These are phyloP conservation scores for Brachionichthys hirsutus DNA, from an alignment of 2,113 vertebrate species.

Conservation along the genomic window DNA sequence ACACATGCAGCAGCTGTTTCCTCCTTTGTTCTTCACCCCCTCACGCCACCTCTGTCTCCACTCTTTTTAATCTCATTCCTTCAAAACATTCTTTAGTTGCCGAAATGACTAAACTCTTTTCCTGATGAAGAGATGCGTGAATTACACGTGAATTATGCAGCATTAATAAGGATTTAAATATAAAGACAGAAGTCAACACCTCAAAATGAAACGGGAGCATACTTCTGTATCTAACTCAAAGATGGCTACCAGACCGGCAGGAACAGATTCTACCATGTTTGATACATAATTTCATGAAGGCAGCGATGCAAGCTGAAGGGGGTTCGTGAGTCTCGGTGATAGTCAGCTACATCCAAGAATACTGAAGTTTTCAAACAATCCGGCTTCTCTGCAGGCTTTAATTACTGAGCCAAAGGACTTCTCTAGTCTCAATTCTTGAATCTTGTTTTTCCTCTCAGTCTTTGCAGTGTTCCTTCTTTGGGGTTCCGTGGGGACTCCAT, in stretches of 20 bases:
- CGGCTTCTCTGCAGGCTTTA: constrained; percentile 45
- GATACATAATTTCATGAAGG: constrained; percentile 54
- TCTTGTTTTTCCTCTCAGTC: constrained; percentile 54
- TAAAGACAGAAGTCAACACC: too few relatives aligned
- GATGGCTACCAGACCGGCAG: constrained; percentile 27
- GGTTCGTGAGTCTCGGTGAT: constrained; percentile 31
- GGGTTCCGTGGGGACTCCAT: constrained; percentile 35
- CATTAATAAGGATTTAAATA: too few relatives aligned
- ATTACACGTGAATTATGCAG: too few relatives aligned
- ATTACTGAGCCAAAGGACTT: constrained; percentile 62
- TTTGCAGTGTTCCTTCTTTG: constrained; percentile 31
- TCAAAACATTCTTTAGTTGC: constrained; percentile 15
- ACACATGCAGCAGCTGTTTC: constrained; percentile 41
- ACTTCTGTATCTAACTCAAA: constrained; percentile 36
- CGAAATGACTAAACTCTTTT: not conserved
- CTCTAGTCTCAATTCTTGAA: constrained; percentile 28
- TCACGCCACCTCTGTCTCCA: constrained; percentile 5
- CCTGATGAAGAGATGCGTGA: too few relatives aligned
- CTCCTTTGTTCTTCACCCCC: constrained; percentile 44
- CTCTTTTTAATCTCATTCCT: constrained; percentile 14
- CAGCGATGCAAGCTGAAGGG: constrained; percentile 34
- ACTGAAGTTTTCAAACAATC: constrained; percentile 24
- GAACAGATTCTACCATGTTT: constrained; percentile 42
- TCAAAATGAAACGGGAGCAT: too few relatives aligned
- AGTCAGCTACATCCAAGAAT: too few relatives aligned